Base-by-base conservation (phyloP, 2,888 invertebrate genomes). In the Sphecodes monilicornis region DNA sequence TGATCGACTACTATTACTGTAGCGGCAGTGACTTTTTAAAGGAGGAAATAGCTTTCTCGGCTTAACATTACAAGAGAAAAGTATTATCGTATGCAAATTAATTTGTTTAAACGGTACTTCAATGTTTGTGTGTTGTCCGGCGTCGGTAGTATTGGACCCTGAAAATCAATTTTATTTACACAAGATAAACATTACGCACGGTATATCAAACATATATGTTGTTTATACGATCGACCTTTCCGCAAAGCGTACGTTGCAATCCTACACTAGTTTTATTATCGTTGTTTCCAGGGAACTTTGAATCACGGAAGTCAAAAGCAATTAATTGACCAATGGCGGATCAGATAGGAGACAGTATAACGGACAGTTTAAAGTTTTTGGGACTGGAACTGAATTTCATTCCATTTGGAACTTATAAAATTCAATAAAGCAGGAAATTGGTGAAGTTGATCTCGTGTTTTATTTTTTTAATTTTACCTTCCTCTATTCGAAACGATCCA, bases 201-300 rank as follows among this genome's bases (percentile, higher is more conserved):
- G 43, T 43, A 13, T 13, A 10, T 1, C 13, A 43, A 43, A 43
- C 10, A 43, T 43, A 43, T 43, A 10, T 11, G 41, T 41, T 13
- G 41, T 41, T 41, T 3, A 41, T 41, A 41, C 41, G 43, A 43
- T 18, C 43, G 16, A n/a, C n/a, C n/a, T n/a, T n/a, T n/a, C n/a
- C n/a, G 46, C 46, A 1, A 46, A 22, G 46, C 46, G 46, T 46
- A 46, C 18, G 22, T 18, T 6, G 46, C 18, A 18, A 18, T 16
- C 46, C 22, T 18, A 18, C 18, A 18, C 4, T 46, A 18, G 11
- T 6, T 43, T 18, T 10, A n/a, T 10, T 26, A 69, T 39, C 18
- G 77, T 76, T 78, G 69, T 72, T 84, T 80, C 66, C 54, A 71
- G 32, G 57, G 32, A 32, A 32, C 75, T 70, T 83, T 80, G 68